These are phyloP conservation scores for Epistrophe eligans DNA, from an alignment of 2,888 invertebrate genomes.

Conservation along the genomic window DNA sequence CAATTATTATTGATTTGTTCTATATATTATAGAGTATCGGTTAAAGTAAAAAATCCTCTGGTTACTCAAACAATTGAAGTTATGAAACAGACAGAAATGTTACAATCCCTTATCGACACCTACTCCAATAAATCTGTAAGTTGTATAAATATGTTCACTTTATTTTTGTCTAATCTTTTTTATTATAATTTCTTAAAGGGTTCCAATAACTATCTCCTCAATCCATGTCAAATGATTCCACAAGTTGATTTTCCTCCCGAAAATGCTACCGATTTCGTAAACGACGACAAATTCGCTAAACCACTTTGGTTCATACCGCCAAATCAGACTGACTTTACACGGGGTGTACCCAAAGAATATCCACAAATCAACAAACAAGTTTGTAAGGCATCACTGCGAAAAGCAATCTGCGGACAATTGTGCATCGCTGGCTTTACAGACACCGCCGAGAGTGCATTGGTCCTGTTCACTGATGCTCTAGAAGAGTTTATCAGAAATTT, in stretches of 20 bases:
- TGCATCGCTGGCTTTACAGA: constrained; percentile 83
- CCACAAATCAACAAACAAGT: constrained; percentile 79
- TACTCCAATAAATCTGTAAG: constrained; percentile 83
- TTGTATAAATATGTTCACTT: background rate
- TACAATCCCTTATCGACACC: constrained; percentile 82
- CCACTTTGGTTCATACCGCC: constrained; percentile 83
- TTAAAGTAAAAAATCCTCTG: constrained; percentile 81
- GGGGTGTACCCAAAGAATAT: constrained; percentile 79
- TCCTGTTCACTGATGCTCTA: constrained; percentile 81
- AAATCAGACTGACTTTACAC: constrained; percentile 80
- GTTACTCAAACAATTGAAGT: constrained; percentile 84
- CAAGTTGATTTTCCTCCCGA: constrained; percentile 83
- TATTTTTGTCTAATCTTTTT: background rate
- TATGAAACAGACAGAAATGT: constrained; percentile 83
- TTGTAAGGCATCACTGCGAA: constrained; percentile 80
- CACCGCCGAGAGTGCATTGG: constrained; percentile 81
- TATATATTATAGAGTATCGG: constrained; percentile 75
- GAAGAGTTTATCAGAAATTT: constrained; percentile 82
- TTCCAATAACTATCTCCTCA: constrained; percentile 81
- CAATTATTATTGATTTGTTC: background rate
- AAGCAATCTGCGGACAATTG: constrained; percentile 82
- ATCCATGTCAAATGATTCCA: constrained; percentile 83
- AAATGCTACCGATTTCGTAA: constrained; percentile 81
- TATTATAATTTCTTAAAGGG: constrained; percentile 77
- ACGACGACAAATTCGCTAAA: constrained; percentile 81